Evolutionary conservation across 2,113 vertebrate species (phyloP).

Genomic region (Trochalopteron elliotii): DNA sequence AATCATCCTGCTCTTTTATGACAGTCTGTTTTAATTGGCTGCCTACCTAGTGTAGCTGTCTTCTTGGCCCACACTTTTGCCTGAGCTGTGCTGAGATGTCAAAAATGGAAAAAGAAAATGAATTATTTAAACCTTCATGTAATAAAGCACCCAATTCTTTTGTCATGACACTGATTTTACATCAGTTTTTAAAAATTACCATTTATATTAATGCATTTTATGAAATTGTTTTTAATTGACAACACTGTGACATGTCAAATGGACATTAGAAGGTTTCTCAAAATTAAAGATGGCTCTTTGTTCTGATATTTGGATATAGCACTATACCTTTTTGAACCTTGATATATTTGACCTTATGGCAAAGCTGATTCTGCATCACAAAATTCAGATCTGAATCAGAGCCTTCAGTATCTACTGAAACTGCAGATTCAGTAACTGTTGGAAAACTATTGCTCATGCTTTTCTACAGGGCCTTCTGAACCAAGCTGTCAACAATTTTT

Average conservation of each 20-base stretch:
- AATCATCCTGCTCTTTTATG: slow-evolving; percentile 44
- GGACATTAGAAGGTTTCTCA: not conserved
- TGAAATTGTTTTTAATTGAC: not conserved
- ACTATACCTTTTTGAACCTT: not conserved
- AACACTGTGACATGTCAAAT: not conserved
- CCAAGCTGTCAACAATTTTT: not conserved
- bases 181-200: not conserved
- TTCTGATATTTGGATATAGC: not conserved
- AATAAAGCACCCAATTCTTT: not conserved
- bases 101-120: slow-evolving; percentile 41
- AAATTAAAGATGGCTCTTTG: not conserved
- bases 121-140: slow-evolving; percentile 7
- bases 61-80: slow-evolving; percentile 30
- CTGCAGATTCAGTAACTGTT: not conserved
- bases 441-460: not conserved
- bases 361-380: not conserved
- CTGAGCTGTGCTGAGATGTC: slow-evolving; percentile 16
- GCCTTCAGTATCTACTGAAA: not conserved
- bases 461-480: not conserved
- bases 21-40: slow-evolving; percentile 50
- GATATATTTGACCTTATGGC: not conserved
- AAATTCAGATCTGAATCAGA: not conserved
- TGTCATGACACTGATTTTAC: not conserved
- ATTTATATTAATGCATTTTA: not conserved
- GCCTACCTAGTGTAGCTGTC: slow-evolving; percentile 24